A percentile compares a stretch with the other conserved stretches of the same genome.
Conservation (phyloP, 2,113 vertebrate species). For the Rattus rattus region DNA sequence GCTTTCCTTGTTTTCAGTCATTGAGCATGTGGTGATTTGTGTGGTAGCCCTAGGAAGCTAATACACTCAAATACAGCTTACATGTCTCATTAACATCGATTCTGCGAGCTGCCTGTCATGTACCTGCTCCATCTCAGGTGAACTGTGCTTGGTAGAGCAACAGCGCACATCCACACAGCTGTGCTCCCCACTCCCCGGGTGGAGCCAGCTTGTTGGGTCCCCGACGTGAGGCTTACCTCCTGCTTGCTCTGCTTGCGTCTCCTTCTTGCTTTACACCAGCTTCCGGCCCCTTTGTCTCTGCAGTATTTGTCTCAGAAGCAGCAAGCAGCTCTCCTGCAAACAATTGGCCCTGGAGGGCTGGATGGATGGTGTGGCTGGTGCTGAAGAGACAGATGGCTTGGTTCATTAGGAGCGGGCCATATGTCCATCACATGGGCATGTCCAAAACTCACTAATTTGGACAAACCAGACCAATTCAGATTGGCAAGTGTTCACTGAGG, state of each 20-base stretch:
- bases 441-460: neutral
- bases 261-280: rapidly evolving
- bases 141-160: neutral
- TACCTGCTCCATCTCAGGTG: neutral
- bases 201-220: neutral
- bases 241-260: neutral
- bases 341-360: neutral
- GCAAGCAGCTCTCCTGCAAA: rapidly evolving
- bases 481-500: rapidly evolving
- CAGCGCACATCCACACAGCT: neutral
- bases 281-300: neutral
- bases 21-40: rapidly evolving
- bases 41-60: neutral
- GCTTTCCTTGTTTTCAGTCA: neutral
- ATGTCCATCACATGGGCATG: neutral
- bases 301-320: neutral
- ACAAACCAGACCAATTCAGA: neutral
- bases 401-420: neutral
- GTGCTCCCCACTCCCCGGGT: rapidly evolving
- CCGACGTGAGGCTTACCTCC: rapidly evolving
- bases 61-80: rapidly evolving
- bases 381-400: neutral
- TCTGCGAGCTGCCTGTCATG: neutral
- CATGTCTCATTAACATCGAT: neutral
- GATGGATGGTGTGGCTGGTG: neutral